A percentile compares a stretch with the other conserved stretches of the same genome.
phyloP scores from a whole-genome alignment of 35 echinoderm and acorn worm genomes.

The Diadema setosum region DNA sequence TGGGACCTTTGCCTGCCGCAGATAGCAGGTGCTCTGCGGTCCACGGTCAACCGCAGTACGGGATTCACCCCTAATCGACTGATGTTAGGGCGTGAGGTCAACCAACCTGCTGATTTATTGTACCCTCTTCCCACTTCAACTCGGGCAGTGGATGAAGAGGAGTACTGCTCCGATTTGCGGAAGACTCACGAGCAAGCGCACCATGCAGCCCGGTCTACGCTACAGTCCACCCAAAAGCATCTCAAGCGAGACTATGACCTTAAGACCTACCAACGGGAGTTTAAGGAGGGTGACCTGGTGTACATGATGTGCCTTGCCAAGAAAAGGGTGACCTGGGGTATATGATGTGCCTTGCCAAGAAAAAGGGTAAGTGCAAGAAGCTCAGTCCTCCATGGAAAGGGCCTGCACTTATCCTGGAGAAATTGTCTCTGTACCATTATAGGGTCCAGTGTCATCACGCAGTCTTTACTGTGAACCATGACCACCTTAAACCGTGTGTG shows the following conservation, averaged over 20 bases:
- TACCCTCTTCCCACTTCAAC: background rate
- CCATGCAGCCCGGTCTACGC: background rate
- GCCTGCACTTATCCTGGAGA: background rate
- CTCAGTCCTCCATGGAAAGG: constrained; percentile 12
- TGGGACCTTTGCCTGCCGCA: constrained; percentile 34
- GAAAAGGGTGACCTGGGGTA: background rate
- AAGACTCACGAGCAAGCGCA: background rate
- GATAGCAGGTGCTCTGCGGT: constrained; percentile 25
- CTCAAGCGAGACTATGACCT: constrained; percentile 1
- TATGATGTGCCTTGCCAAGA: background rate
- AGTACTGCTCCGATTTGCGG: background rate
- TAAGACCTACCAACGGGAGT: background rate
- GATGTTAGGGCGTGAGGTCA: constrained; percentile 55
- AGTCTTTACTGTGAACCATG: constrained; percentile 3
- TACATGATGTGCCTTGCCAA: too few relatives aligned
- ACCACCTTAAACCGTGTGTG: background rate
- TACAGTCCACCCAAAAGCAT: background rate
- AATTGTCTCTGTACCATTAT: background rate
- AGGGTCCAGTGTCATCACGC: background rate
- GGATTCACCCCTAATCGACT: constrained; percentile 39
- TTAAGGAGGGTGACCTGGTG: background rate
- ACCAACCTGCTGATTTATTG: constrained; percentile 38
- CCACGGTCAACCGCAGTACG: constrained; percentile 33
- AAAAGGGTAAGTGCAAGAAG: constrained; percentile 26
- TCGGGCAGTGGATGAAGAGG: background rate